phyloP scores from a whole-genome alignment of 2,888 invertebrate species.

The Sipha maydis region DNA sequence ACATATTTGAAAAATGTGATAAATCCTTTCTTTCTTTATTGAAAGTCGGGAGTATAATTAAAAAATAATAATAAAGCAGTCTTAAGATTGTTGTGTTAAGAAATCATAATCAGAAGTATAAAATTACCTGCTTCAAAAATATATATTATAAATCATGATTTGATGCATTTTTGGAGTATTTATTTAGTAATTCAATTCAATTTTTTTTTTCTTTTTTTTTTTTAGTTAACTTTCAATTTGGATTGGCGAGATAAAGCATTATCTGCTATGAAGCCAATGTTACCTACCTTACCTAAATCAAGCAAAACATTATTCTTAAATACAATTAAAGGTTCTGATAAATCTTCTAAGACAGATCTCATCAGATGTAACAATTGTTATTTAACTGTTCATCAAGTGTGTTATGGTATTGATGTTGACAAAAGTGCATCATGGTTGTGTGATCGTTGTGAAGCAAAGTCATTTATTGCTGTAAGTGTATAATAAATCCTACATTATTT shows the following conservation, averaged over 20 bases:
- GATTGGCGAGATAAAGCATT: slow-evolving; percentile 24
- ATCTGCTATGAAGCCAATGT: neutral
- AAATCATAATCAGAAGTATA: neutral
- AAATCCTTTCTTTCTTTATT: too few species aligned
- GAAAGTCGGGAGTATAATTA: too few species aligned
- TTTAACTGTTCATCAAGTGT: slow-evolving; percentile 59
- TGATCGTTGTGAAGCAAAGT: slow-evolving; percentile 50
- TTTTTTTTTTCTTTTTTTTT: slow-evolving; percentile 22
- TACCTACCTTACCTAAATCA: neutral
- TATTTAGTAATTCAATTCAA: too few species aligned
- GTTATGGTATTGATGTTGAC: slow-evolving; percentile 38
- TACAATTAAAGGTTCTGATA: neutral
- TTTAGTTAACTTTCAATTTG: slow-evolving; percentile 37
- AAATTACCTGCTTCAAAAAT: neutral
- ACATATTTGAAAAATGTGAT: too few species aligned
- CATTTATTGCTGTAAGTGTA: slow-evolving; percentile 40
- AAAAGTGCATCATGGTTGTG: slow-evolving; percentile 43
- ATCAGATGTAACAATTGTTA: slow-evolving; percentile 54
- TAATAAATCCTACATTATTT: neutral
- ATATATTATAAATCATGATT: too few species aligned
- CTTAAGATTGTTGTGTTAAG: neutral
- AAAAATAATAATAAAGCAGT: too few species aligned
- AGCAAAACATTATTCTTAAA: slow-evolving; percentile 1
- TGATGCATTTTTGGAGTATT: too few species aligned
- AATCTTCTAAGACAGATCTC: neutral